These are phyloP conservation scores for Drosophila erecta DNA, from an alignment of 1,140 invertebrate species.

Conservation along the genomic window DNA sequence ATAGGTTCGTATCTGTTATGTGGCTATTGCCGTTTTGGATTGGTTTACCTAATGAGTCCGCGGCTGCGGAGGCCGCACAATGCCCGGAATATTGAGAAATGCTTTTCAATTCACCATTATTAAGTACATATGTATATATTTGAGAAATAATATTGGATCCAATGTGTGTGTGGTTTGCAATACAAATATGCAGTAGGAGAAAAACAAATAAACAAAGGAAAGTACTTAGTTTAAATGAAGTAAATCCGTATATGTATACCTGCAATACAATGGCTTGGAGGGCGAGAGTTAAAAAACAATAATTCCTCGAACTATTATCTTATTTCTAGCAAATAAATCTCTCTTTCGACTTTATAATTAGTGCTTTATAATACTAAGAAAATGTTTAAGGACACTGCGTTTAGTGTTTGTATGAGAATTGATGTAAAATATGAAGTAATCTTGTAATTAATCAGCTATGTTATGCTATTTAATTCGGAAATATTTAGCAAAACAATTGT, in stretches of 20 bases:
- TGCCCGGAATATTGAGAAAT: conserved; percentile 84
- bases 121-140: conserved; percentile 32
- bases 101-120: conserved; percentile 66
- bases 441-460: not conserved
- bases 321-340: conserved; percentile 5
- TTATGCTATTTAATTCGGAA: not conserved
- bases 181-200: conserved; percentile 46
- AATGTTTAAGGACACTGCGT: conserved; percentile 13
- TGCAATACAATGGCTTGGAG: conserved; percentile 31
- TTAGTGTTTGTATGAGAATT: not conserved
- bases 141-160: conserved; percentile 40
- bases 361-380: conserved; percentile 5
- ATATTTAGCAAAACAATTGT: not conserved
- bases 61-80: conserved; percentile 75
- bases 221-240: conserved; percentile 33
- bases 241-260: conserved; percentile 35
- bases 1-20: conserved; percentile 18
- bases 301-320: not conserved
- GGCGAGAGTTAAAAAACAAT: conserved; percentile 8
- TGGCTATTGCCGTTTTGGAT: conserved; percentile 21
- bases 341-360: not conserved
- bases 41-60: conserved; percentile 83
- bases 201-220: conserved; percentile 49
- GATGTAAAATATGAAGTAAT: not conserved
- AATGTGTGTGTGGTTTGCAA: conserved; percentile 46